A percentile compares a stretch with the other conserved stretches of the same genome.
These are phyloP conservation scores for Hydrozoanthus tunicans DNA, from an alignment of 64 coral and sea anemone species.

Conservation along the genomic window DNA sequence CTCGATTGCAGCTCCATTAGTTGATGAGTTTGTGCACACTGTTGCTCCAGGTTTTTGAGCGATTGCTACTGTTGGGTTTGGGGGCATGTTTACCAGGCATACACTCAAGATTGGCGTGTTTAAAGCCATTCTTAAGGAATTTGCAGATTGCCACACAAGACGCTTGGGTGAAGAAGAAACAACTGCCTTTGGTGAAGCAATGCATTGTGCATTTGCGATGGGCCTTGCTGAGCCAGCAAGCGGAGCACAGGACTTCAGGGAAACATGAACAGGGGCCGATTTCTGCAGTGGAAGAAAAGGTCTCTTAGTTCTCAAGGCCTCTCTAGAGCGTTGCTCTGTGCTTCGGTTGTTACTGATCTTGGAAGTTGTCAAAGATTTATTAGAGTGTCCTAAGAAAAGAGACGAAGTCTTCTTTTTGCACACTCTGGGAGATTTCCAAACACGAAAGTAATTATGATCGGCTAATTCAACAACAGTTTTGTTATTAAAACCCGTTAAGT, in stretches of 20 bases:
- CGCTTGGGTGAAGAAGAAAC: neutral
- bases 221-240: no score
- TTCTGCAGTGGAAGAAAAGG: neutral
- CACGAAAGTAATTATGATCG: neutral
- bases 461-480: neutral
- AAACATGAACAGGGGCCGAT: neutral
- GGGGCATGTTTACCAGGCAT: neutral
- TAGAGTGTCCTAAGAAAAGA: neutral
- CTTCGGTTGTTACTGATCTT: neutral
- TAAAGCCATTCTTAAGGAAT: neutral
- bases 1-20: neutral
- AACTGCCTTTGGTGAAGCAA: neutral
- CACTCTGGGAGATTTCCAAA: neutral
- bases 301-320: neutral
- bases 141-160: neutral
- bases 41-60: neutral
- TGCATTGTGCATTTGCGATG: neutral
- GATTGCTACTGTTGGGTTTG: neutral
- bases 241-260: neutral
- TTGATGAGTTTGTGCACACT: neutral
- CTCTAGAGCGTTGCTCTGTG: neutral
- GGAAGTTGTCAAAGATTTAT: neutral
- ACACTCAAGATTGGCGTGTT: neutral
- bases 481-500: neutral
- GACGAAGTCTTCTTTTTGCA: neutral